phyloP scores from a whole-genome alignment of 2,888 invertebrate species.

The Cheilosia soror region DNA sequence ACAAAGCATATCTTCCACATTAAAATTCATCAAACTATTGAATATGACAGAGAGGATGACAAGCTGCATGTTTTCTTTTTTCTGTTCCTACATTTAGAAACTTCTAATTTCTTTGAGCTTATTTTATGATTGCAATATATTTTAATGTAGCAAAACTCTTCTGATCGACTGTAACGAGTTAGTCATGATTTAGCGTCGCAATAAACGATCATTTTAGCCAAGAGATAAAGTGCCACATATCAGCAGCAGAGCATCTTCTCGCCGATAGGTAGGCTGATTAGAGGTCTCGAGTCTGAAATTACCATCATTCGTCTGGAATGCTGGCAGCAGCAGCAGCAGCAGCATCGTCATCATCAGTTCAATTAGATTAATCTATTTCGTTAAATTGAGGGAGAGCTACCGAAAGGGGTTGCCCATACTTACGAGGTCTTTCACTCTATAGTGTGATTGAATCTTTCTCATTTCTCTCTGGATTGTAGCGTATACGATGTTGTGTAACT shows the following conservation, averaged over 20 bases:
- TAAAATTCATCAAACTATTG: too few relatives aligned
- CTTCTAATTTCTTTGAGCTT: too few relatives aligned
- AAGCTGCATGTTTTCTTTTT: background rate
- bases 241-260: background rate
- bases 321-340: background rate
- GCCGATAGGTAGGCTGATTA: conserved; percentile 34
- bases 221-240: background rate
- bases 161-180: conserved; percentile 16
- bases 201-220: conserved; percentile 38
- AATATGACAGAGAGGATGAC: too few relatives aligned
- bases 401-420: conserved; percentile 41
- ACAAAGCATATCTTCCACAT: too few relatives aligned
- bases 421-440: conserved; percentile 46
- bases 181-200: conserved; percentile 34
- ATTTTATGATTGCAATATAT: background rate
- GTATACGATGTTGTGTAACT: conserved; percentile 6
- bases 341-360: conserved; percentile 51
- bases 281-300: conserved; percentile 23
- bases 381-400: conserved; percentile 38
- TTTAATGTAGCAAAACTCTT: background rate
- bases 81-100: background rate
- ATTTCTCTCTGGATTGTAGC: conserved; percentile 9
- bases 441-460: conserved; percentile 25
- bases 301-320: conserved; percentile 38
- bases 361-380: conserved; percentile 68